These are phyloP conservation scores for Priocnemis perturbator DNA, from an alignment of 2,888 invertebrate species.

Conservation along the genomic window DNA sequence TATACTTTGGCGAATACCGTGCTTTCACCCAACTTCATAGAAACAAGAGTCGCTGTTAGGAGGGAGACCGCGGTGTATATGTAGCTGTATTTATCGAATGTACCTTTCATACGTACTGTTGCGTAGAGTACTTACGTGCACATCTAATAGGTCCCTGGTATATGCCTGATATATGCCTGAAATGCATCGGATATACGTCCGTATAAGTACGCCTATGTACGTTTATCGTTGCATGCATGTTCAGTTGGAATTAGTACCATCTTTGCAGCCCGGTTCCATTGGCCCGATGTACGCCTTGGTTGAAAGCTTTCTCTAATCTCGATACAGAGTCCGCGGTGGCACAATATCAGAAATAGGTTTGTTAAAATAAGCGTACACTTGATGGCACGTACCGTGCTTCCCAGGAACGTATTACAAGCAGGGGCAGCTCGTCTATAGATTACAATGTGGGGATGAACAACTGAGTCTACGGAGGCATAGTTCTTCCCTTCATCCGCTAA, in stretches of 20 bases:
- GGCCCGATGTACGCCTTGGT: conserved; percentile 35
- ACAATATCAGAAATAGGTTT: conserved; percentile 67
- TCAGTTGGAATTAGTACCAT: too few species aligned
- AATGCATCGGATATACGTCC: too few species aligned
- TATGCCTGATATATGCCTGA: not conserved
- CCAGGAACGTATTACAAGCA: conserved; percentile 54
- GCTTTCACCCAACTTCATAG: conserved; percentile 51
- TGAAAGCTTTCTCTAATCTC: conserved; percentile 62
- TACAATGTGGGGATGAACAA: too few species aligned
- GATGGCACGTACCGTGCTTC: conserved; percentile 54
- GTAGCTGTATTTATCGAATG: conserved; percentile 45
- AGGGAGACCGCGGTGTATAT: not conserved
- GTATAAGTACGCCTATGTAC: too few species aligned
- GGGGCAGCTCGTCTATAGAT: conserved; percentile 8
- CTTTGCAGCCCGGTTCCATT: too few species aligned
- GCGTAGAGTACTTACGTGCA: conserved; percentile 12
- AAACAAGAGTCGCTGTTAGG: conserved; percentile 37
- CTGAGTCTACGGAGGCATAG: too few species aligned
- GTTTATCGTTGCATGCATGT: too few species aligned
- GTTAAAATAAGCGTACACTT: conserved; percentile 66
- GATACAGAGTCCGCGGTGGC: conserved; percentile 59
- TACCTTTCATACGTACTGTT: conserved; percentile 12
- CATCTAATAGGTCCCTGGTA: conserved; percentile 9
- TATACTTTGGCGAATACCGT: conserved; percentile 39
- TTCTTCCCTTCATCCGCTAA: too few species aligned